Evolutionary conservation across 2,113 vertebrate species (phyloP), one percentile per base, ranked within the genome.

Genomic region (Trachemys scripta): DNA sequence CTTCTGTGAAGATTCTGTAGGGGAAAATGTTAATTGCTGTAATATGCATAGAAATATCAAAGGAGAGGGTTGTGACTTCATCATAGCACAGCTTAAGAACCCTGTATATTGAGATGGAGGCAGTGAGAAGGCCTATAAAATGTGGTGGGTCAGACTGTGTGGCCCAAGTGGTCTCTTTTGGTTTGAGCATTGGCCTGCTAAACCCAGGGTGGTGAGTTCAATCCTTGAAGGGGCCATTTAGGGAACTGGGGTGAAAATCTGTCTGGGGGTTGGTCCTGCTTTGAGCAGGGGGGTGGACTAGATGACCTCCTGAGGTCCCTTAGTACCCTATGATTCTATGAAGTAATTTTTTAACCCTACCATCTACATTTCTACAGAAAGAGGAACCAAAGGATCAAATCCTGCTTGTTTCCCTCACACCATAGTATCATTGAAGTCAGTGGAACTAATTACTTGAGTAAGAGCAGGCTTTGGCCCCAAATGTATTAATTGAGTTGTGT

Each of bases 371-470:
- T 14, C 92, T 97, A 85, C 9, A 0, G 93, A 97, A 96, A 95
- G 97, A 93, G 47, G 62, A 89, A 94, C 95, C 95, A 96, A 97
- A 97, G 96, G 93, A 97, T 96, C 94, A 96, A 96, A 81, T 93
- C 84, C 62, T 93, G 95, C 96, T 96, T 93, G 35, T 17, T 13
- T 97, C 92, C 96, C 81, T 81, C 95, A 85, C 88, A 81, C 86
- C 45, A 14, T 85, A 88, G 87, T 65, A 84, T 90, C 92, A 81
- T 83, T 96, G 92, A 94, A 83, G 89, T 92, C 50, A 95, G 90
- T 92, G 24, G 5, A 89, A 95, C 92, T 97, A 10, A 89, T 92
- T 95, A 93, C 0, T 45, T 72, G 80, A 17, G 35, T 69, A 69
- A 85, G 90, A 97, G 89, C 89, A 57, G 89, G 85, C 87, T 92